Evolutionary conservation across 2,888 invertebrate species (phyloP).

Genomic region (Tetranychus piercei): DNA sequence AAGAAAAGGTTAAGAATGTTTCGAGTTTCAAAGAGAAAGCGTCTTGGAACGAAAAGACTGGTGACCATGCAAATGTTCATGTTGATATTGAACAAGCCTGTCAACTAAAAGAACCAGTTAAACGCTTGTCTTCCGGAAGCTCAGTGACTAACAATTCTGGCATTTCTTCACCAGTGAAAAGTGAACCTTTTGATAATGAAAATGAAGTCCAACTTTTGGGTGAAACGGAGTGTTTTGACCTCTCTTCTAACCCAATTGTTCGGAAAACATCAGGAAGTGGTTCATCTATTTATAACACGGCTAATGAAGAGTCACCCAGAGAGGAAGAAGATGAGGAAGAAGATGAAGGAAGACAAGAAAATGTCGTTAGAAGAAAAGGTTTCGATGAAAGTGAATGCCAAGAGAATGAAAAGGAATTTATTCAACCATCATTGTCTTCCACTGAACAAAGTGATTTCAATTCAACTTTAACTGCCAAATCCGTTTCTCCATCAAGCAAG

Average conservation of each 20-base stretch:
- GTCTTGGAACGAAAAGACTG: not conserved
- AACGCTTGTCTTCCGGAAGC: too few species aligned
- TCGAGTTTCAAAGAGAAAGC: not conserved
- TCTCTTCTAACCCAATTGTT: not conserved
- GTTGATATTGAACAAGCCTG: not conserved
- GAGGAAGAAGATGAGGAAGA: not conserved
- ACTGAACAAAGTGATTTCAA: not conserved
- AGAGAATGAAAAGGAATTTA: not conserved
- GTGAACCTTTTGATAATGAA: not conserved
- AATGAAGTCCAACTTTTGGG: not conserved
- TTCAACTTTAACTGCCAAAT: not conserved
- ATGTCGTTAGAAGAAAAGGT: too few species aligned
- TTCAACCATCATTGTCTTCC: not conserved
- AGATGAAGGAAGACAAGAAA: not conserved
- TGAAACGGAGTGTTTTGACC: too few species aligned
- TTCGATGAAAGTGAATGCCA: not conserved
- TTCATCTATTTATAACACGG: slow-evolving; percentile 1
- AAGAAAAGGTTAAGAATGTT: not conserved
- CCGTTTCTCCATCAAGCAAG: not conserved
- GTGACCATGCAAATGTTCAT: not conserved
- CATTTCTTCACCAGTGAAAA: not conserved
- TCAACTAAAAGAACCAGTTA: not conserved
- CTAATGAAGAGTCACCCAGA: slow-evolving; percentile 4
- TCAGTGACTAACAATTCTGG: not conserved
- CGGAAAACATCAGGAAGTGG: slow-evolving; percentile 3